Conservation (phyloP, 2,888 invertebrate genomes). For the Pseudanteris insignis region DNA sequence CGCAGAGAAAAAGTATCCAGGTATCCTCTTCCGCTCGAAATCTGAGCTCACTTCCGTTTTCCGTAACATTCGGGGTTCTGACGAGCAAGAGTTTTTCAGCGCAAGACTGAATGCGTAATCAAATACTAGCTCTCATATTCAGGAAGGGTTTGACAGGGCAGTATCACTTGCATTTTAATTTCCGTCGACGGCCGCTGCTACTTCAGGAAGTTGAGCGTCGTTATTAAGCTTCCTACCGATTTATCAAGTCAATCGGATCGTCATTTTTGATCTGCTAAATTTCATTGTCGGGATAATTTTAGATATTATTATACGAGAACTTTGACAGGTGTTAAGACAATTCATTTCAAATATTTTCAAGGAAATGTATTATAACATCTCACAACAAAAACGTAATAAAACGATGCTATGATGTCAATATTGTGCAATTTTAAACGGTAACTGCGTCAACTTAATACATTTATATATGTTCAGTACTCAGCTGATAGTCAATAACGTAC, state of each 20-base stretch:
- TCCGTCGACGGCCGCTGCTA: not conserved
- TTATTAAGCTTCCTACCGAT: no score
- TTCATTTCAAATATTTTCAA: no score
- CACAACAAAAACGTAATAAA: no score
- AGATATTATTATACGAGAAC: no score
- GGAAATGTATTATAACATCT: no score
- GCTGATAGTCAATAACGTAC: slow-evolving; percentile 56
- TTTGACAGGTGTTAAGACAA: no score
- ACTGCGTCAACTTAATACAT: slow-evolving; percentile 15
- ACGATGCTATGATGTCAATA: no score
- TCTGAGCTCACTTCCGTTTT: slow-evolving; percentile 42
- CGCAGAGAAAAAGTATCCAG: slow-evolving; percentile 6
- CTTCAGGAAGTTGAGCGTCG: no score
- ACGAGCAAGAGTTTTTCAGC: slow-evolving; percentile 30
- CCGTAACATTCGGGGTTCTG: slow-evolving; percentile 25
- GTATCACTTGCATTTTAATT: slow-evolving; percentile 15
- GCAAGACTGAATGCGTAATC: slow-evolving; percentile 18
- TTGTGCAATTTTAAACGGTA: slow-evolving; percentile 20
- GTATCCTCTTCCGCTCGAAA: slow-evolving; percentile 44
- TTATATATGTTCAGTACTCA: slow-evolving; percentile 45
- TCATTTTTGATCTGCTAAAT: no score
- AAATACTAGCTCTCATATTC: slow-evolving; percentile 21
- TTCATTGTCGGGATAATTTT: no score
- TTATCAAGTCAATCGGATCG: no score
- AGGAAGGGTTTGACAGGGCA: slow-evolving; percentile 7